Percentiles rank a stretch among this genome's conserved stretches.
Conservation (phyloP, 1,140 invertebrate genomes). For the Proales similis region DNA sequence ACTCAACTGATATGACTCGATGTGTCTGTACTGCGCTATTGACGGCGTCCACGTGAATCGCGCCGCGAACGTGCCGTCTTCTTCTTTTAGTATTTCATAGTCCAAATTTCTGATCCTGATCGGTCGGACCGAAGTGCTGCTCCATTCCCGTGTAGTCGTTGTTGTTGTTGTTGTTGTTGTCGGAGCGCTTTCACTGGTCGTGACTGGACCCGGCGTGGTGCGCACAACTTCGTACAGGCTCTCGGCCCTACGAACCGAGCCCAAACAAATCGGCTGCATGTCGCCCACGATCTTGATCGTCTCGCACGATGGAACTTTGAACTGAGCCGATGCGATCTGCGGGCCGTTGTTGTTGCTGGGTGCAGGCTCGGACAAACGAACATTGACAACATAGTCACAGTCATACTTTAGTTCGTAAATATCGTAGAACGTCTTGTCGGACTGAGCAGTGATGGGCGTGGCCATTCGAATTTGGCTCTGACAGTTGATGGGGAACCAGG, state of each 20-base stretch:
- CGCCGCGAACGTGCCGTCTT: not conserved
- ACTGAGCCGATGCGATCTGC: slow-evolving; percentile 12
- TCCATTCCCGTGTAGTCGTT: not conserved
- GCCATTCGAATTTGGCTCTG: not conserved
- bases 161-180: not conserved
- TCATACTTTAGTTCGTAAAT: slow-evolving; percentile 24
- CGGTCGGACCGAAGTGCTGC: not conserved
- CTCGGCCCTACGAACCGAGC: not conserved
- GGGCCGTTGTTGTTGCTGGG: not conserved
- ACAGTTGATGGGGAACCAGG: slow-evolving; percentile 34
- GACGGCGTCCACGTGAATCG: slow-evolving; percentile 17
- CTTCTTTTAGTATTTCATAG: slow-evolving; percentile 4
- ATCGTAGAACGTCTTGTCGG: not conserved
- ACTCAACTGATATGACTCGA: slow-evolving; percentile 6
- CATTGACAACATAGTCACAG: slow-evolving; percentile 34
- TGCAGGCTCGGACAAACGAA: not conserved
- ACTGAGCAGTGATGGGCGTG: slow-evolving; percentile 13
- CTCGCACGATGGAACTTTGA: slow-evolving; percentile 8
- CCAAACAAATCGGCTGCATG: not conserved
- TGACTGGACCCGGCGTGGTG: not conserved
- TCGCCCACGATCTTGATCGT: not conserved
- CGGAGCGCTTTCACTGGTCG: not conserved
- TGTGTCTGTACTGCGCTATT: not conserved
- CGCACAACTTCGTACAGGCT: not conserved
- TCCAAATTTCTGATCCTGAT: not conserved